These are phyloP conservation scores for Sula dactylatra DNA, from an alignment of 2,113 vertebrate genomes.

Conservation along the genomic window DNA sequence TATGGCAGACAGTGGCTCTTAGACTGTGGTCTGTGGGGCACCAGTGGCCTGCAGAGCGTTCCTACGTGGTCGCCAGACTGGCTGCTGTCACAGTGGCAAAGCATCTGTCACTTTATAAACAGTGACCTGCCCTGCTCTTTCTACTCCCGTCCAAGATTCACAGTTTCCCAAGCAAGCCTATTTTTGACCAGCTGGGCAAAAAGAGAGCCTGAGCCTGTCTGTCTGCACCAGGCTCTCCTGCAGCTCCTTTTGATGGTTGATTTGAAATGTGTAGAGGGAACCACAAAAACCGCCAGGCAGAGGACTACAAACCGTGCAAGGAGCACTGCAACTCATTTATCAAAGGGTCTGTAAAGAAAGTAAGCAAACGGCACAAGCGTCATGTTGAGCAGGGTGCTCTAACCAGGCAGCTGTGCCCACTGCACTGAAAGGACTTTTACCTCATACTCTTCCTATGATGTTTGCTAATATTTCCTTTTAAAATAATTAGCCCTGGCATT, in stretches of 20 bases:
- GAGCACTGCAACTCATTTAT: neutral
- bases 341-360: neutral
- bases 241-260: neutral
- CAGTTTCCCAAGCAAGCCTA: neutral
- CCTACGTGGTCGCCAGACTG: neutral
- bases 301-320: neutral
- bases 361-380: neutral
- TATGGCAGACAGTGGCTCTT: neutral
- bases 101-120: neutral
- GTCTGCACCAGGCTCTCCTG: neutral
- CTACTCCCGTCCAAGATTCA: neutral
- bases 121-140: neutral
- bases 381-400: neutral
- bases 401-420: neutral
- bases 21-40: neutral
- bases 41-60: neutral
- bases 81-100: neutral
- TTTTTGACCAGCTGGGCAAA: neutral
- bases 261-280: neutral
- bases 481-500: neutral
- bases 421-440: neutral
- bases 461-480: neutral
- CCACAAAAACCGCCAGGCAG: neutral
- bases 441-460: neutral
- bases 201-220: neutral